Evolutionary conservation across 2,888 invertebrate species (phyloP).

Genomic region (Torymus tubicola): DNA sequence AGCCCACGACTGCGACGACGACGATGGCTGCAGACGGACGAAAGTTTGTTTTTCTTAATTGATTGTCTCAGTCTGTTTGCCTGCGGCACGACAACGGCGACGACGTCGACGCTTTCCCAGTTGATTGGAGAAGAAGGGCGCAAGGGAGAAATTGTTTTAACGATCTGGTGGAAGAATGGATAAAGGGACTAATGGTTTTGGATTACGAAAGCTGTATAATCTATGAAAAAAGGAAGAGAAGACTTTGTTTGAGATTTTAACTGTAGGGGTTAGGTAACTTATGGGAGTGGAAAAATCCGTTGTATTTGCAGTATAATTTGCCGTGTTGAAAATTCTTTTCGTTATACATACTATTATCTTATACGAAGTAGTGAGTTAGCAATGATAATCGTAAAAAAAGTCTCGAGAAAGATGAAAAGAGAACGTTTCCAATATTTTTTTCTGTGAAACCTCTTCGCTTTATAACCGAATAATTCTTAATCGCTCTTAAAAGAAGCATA

Average conservation of each 20-base stretch:
- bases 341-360: neutral
- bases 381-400: neutral
- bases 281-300: neutral
- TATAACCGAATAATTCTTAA: neutral
- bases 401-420: neutral
- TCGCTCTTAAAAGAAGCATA: neutral
- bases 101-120: neutral
- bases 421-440: neutral
- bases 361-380: neutral
- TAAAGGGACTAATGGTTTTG: too few species aligned
- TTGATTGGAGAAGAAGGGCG: neutral
- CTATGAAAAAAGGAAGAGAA: too few species aligned
- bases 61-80: constrained; percentile 40
- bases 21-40: neutral
- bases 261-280: too few species aligned
- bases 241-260: too few species aligned
- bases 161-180: too few species aligned
- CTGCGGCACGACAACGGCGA: too few species aligned
- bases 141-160: neutral
- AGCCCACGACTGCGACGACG: too few species aligned
- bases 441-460: neutral
- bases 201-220: too few species aligned
- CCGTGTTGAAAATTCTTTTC: neutral
- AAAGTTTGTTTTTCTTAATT: constrained; percentile 49
- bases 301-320: too few species aligned